Percentiles rank a stretch among this genome's conserved stretches.
Conservation (phyloP, 2,113 vertebrate species). For the Lanius ludovicianus region DNA sequence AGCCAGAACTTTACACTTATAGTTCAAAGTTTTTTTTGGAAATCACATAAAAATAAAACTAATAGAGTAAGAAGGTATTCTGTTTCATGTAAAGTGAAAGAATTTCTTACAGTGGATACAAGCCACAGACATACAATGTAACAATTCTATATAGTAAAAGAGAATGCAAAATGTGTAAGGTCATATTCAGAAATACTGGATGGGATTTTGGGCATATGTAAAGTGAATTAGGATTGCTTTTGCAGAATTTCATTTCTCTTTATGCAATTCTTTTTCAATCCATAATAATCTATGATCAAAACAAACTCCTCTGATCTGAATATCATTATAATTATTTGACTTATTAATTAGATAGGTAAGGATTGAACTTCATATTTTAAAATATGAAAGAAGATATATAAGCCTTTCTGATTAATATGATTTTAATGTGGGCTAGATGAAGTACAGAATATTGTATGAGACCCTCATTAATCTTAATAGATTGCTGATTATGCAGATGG, state of each 20-base stretch:
- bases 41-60: background rate
- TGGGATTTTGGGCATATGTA: background rate
- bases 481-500: conserved; percentile 29
- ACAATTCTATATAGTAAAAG: background rate
- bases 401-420: conserved; percentile 29
- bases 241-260: background rate
- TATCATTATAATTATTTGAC: background rate
- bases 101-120: background rate
- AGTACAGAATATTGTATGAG: conserved; percentile 16
- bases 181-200: background rate
- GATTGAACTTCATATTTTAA: background rate
- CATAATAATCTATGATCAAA: background rate
- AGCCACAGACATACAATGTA: background rate
- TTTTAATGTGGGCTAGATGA: conserved; percentile 29
- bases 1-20: background rate
- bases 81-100: background rate
- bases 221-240: background rate
- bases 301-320: background rate
- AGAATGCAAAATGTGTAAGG: background rate
- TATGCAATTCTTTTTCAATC: background rate
- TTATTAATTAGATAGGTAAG: background rate
- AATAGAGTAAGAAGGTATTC: background rate
- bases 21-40: background rate
- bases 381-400: background rate
- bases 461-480: conserved; percentile 43